Evolutionary conservation across 2,113 vertebrate genomes (phyloP).

Genomic region (Poeciliopsis occidentalis): DNA sequence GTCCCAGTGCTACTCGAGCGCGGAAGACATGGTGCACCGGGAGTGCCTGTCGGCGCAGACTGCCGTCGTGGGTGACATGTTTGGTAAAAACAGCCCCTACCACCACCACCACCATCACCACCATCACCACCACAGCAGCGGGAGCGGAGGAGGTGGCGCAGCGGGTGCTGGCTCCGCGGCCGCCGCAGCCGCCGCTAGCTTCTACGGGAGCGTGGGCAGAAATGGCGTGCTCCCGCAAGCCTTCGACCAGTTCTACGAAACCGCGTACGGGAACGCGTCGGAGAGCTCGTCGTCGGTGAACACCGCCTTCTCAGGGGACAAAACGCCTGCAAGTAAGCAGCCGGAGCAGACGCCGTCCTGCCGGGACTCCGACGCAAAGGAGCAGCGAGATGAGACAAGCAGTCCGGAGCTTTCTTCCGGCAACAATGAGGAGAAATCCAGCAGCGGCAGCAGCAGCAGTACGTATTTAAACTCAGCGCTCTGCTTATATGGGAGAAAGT

Average conservation of each 20-base stretch:
- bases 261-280: conserved; percentile 87
- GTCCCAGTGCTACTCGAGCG: conserved; percentile 91
- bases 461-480: conserved; percentile 90
- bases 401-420: conserved; percentile 96
- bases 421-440: conserved; percentile 97
- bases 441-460: conserved; percentile 85
- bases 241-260: conserved; percentile 98
- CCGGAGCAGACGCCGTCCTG: conserved; percentile 83
- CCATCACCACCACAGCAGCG: conserved; percentile 43
- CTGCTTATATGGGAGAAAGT: conserved; percentile 89
- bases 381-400: conserved; percentile 87
- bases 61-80: conserved; percentile 91
- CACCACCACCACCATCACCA: conserved; percentile 84
- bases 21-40: conserved; percentile 96
- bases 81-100: conserved; percentile 88
- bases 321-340: conserved; percentile 82
- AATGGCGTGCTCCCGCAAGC: conserved; percentile 97
- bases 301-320: conserved; percentile 89
- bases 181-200: conserved; percentile 85
- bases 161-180: conserved; percentile 76
- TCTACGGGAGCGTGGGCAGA: conserved; percentile 95
- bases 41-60: conserved; percentile 92
- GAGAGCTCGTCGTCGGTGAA: conserved; percentile 84
- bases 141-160: no score
- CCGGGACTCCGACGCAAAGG: conserved; percentile 84